phyloP scores from a whole-genome alignment of 1,140 invertebrate genomes.

The Cyclina sinensis region DNA sequence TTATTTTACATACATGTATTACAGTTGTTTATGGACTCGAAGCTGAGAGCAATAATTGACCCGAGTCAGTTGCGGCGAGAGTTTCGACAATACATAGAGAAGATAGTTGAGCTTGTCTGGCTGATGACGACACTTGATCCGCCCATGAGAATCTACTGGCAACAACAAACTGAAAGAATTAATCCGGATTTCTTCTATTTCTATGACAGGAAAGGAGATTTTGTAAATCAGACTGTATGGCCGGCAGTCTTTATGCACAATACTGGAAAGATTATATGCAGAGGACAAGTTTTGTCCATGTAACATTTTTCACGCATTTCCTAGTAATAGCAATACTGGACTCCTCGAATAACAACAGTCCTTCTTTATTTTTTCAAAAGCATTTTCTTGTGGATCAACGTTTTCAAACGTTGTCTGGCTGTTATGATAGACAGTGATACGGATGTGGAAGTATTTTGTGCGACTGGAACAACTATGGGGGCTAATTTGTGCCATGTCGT shows the following conservation, averaged over 20 bases:
- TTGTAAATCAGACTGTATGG: conserved; percentile 62
- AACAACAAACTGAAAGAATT: conserved; percentile 44
- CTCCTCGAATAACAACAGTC: too few species aligned
- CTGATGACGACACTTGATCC: conserved; percentile 59
- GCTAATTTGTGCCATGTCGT: too few species aligned
- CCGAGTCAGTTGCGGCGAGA: conserved; percentile 29
- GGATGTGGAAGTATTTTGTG: too few species aligned
- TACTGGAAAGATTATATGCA: conserved; percentile 45
- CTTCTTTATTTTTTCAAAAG: too few species aligned
- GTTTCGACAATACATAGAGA: conserved; percentile 35
- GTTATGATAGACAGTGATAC: too few species aligned
- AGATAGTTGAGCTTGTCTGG: conserved; percentile 46
- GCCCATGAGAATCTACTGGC: conserved; percentile 57
- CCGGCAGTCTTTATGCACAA: conserved; percentile 63
- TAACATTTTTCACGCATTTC: too few species aligned
- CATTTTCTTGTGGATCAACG: too few species aligned
- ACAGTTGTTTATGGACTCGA: conserved; percentile 59
- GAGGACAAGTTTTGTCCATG: conserved; percentile 32
- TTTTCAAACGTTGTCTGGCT: too few species aligned
- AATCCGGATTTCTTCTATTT: conserved; percentile 57
- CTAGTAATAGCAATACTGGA: too few species aligned
- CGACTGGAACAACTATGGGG: too few species aligned
- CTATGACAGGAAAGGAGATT: conserved; percentile 60
- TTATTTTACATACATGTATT: neutral
- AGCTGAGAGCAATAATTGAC: conserved; percentile 47